phyloP scores from a whole-genome alignment of 2,797 vertebrate genomes.

The Dipus sagitta region DNA sequence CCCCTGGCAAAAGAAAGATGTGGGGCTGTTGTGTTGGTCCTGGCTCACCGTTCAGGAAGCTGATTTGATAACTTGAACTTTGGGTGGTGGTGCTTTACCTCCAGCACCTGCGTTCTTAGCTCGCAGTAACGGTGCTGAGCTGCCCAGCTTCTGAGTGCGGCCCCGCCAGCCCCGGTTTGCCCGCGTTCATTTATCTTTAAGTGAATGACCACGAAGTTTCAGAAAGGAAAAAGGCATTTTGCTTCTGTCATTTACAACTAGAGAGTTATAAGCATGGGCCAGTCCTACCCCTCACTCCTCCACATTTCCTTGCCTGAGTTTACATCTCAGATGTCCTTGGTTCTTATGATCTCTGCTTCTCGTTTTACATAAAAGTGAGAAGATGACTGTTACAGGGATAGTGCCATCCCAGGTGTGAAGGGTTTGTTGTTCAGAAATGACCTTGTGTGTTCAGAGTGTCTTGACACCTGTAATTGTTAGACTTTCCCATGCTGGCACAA shows the following conservation, averaged over 20 bases:
- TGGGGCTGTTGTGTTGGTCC: too few relatives aligned
- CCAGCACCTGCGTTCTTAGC: accelerated
- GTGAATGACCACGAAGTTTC: neutral
- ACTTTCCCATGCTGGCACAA: neutral
- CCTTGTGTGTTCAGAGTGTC: accelerated
- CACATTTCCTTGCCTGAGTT: accelerated
- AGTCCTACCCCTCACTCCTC: accelerated
- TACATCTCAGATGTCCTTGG: accelerated
- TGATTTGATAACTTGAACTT: accelerated
- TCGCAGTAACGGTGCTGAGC: neutral
- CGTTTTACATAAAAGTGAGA: neutral
- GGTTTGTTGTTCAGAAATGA: neutral
- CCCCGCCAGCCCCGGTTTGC: accelerated
- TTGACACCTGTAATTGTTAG: accelerated
- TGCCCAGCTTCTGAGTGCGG: neutral
- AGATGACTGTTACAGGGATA: neutral
- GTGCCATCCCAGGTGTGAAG: too few relatives aligned
- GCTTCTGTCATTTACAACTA: neutral
- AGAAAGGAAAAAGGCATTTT: neutral
- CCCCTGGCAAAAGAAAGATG: accelerated
- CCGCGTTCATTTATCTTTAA: neutral
- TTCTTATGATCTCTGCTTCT: neutral
- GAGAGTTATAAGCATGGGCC: accelerated
- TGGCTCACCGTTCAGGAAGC: neutral
- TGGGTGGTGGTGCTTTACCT: neutral